phyloP scores from a whole-genome alignment of 2,797 vertebrate species.

The Tapera naevia region DNA sequence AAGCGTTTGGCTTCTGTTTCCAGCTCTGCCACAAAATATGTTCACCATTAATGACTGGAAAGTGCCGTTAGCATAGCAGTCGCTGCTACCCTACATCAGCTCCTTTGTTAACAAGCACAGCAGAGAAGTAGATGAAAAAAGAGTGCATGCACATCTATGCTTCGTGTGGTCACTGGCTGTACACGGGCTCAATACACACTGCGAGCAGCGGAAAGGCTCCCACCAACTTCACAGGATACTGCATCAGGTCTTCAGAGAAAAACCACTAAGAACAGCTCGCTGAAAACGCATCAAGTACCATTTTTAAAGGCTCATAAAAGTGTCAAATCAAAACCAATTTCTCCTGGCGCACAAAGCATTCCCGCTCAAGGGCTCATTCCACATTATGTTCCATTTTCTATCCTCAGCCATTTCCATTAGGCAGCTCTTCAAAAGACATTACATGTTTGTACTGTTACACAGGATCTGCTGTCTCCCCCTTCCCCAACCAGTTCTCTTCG shows the following conservation, averaged over 20 bases:
- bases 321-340: constrained; percentile 67
- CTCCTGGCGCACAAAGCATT: constrained; percentile 55
- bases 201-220: constrained; percentile 12
- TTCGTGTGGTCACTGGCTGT: neutral
- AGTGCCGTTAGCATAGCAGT: constrained; percentile 14
- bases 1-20: constrained; percentile 15
- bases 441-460: constrained; percentile 50
- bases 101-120: constrained; percentile 18
- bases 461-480: neutral
- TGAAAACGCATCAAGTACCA: constrained; percentile 30
- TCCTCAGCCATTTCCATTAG: constrained; percentile 53
- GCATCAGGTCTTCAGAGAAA: constrained; percentile 39
- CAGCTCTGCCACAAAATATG: constrained; percentile 38
- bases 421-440: constrained; percentile 60
- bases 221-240: constrained; percentile 14
- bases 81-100: neutral
- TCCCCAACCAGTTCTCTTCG: neutral
- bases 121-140: constrained; percentile 29
- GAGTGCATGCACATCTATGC: neutral
- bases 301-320: constrained; percentile 61
- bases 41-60: constrained; percentile 7
- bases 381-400: constrained; percentile 63
- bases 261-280: constrained; percentile 33
- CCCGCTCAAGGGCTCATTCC: constrained; percentile 50
- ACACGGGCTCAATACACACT: neutral